These are phyloP conservation scores for Trichogramma evanescens DNA, from an alignment of 2,888 invertebrate species.

Conservation along the genomic window DNA sequence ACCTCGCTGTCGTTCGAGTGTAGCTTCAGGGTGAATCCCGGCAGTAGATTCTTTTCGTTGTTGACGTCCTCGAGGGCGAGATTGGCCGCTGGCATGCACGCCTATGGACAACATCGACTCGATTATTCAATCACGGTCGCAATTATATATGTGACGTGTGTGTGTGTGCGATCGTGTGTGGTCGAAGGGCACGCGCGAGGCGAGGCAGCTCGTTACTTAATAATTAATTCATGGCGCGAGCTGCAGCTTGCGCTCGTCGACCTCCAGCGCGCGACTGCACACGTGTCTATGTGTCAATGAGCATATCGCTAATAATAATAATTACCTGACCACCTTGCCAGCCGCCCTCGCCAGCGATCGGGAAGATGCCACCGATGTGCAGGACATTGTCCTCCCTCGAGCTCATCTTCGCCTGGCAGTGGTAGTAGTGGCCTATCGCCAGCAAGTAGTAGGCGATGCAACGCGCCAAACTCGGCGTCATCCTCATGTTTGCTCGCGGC, in stretches of 20 bases:
- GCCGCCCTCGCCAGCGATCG: slow-evolving; percentile 90
- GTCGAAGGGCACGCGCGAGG: too few species aligned
- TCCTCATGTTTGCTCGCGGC: too few species aligned
- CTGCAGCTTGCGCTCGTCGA: too few species aligned
- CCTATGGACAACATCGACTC: slow-evolving; percentile 47
- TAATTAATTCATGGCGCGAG: too few species aligned
- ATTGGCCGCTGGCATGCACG: slow-evolving; percentile 95
- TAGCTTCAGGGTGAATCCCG: slow-evolving; percentile 82
- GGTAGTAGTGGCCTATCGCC: too few species aligned
- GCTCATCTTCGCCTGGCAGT: background rate
- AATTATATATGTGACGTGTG: background rate
- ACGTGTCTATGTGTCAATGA: background rate
- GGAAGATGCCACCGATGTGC: slow-evolving; percentile 97
- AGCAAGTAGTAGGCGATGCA: too few species aligned
- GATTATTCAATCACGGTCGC: background rate
- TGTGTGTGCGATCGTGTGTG: background rate
- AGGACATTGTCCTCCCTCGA: slow-evolving; percentile 63
- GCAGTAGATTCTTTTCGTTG: slow-evolving; percentile 75
- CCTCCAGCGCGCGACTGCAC: too few species aligned
- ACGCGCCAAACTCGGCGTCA: too few species aligned
- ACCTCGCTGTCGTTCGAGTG: slow-evolving; percentile 97
- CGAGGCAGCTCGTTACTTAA: too few species aligned
- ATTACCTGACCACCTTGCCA: slow-evolving; percentile 92
- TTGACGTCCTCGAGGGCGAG: slow-evolving; percentile 96
- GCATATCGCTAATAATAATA: background rate